Evolutionary conservation across 2,113 vertebrate genomes (phyloP).

Genomic region (Gambusia affinis): DNA sequence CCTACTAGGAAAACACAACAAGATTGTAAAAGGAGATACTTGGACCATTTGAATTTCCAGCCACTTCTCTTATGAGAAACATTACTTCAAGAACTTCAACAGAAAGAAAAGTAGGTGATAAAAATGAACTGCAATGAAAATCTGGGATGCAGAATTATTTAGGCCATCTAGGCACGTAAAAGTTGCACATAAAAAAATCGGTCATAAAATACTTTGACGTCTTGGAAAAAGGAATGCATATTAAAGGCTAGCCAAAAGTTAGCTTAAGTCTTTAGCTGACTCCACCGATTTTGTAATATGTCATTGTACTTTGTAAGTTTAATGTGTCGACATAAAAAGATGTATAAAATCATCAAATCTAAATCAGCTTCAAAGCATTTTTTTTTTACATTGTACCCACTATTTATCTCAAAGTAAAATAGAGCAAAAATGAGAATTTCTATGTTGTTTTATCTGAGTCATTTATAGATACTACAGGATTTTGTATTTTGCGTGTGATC

Average conservation of each 20-base stretch:
- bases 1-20: not conserved
- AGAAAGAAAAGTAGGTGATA: not conserved
- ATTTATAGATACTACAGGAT: constrained; percentile 3
- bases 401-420: not conserved
- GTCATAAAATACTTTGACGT: not conserved
- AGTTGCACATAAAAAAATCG: not conserved
- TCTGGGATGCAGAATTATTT: not conserved
- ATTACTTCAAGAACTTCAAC: not conserved
- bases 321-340: not conserved
- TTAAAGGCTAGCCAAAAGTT: not conserved
- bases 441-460: constrained; percentile 8
- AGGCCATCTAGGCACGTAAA: not conserved
- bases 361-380: too few relatives aligned
- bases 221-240: too few relatives aligned
- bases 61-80: not conserved
- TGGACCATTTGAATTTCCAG: not conserved
- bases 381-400: not conserved
- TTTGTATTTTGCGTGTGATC: not conserved
- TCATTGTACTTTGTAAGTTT: not conserved
- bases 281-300: not conserved
- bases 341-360: too few relatives aligned
- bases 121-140: not conserved
- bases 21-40: constrained; percentile 49
- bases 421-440: not conserved
- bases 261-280: not conserved